Conservation (phyloP, 2,797 vertebrate species). For the Gila robusta region DNA sequence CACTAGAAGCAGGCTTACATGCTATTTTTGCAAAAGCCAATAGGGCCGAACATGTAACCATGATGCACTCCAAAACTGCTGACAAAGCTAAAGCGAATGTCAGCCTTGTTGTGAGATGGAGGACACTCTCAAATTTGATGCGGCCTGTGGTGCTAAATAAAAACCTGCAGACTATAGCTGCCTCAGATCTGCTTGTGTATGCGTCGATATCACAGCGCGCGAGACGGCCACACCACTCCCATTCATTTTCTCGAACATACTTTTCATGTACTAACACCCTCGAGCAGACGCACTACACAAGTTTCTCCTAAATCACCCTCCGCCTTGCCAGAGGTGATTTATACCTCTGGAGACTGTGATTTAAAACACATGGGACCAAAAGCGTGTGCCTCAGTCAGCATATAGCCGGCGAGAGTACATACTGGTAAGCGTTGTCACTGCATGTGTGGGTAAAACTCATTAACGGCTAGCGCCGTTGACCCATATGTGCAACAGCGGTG, state of each 20-base stretch:
- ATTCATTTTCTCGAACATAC: constrained; percentile 48
- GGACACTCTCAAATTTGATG: constrained; percentile 10
- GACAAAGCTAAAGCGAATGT: constrained; percentile 16
- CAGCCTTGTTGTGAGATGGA: constrained; percentile 16
- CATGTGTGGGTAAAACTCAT: constrained; percentile 59
- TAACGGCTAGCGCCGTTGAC: constrained; percentile 43
- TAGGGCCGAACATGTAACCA: neutral
- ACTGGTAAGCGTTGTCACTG: constrained; percentile 28
- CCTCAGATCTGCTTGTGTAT: constrained; percentile 36
- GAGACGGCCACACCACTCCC: constrained; percentile 12
- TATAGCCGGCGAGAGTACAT: constrained; percentile 25
- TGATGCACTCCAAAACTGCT: constrained; percentile 18
- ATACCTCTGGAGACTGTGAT: constrained; percentile 59
- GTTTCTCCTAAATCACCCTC: constrained; percentile 48
- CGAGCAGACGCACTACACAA: constrained; percentile 32
- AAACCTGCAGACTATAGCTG: constrained; percentile 28
- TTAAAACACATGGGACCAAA: constrained; percentile 59
- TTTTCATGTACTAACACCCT: constrained; percentile 53
- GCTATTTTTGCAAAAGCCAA: constrained; percentile 7
- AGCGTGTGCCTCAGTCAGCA: constrained; percentile 44
- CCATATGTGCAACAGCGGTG: constrained; percentile 35
- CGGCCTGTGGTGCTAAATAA: constrained; percentile 29
- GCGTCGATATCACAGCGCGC: constrained; percentile 15
- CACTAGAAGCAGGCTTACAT: constrained; percentile 10
- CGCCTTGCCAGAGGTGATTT: constrained; percentile 48